These are phyloP conservation scores for Cosmorhoe ocellata DNA, from an alignment of 2,888 invertebrate species.

Conservation along the genomic window DNA sequence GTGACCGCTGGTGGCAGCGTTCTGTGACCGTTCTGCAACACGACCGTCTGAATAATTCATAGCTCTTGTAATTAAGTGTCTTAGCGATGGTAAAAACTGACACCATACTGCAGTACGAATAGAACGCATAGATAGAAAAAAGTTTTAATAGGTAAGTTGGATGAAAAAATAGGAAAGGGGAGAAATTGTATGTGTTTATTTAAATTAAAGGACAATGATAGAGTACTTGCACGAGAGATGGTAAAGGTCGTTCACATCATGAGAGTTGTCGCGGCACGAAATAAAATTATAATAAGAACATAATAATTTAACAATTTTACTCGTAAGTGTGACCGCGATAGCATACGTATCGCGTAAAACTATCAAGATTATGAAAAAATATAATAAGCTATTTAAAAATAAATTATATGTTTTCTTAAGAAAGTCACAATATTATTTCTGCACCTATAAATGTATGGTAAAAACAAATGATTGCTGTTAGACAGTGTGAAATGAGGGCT, in stretches of 20 bases:
- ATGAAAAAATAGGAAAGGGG: constrained; percentile 22
- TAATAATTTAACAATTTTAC: too few relatives aligned
- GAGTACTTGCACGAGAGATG: constrained; percentile 1
- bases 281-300: too few relatives aligned
- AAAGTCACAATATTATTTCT: too few relatives aligned
- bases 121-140: constrained; percentile 16
- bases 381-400: too few relatives aligned
- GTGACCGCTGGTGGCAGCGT: constrained; percentile 68
- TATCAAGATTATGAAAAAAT: too few relatives aligned
- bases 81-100: constrained; percentile 34
- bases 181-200: constrained; percentile 19
- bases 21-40: constrained; percentile 75
- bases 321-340: too few relatives aligned
- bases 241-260: neutral
- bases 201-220: constrained; percentile 11
- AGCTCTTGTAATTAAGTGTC: constrained; percentile 31
- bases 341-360: too few relatives aligned
- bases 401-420: too few relatives aligned
- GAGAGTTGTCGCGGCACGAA: too few relatives aligned
- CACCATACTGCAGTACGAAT: constrained; percentile 33
- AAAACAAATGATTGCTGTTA: too few relatives aligned
- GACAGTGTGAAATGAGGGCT: too few relatives aligned
- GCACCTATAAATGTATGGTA: too few relatives aligned
- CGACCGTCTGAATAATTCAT: constrained; percentile 76
- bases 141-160: constrained; percentile 10